Base-by-base conservation (phyloP, 2,113 vertebrate genomes). In the Toxotes jaculatrix region DNA sequence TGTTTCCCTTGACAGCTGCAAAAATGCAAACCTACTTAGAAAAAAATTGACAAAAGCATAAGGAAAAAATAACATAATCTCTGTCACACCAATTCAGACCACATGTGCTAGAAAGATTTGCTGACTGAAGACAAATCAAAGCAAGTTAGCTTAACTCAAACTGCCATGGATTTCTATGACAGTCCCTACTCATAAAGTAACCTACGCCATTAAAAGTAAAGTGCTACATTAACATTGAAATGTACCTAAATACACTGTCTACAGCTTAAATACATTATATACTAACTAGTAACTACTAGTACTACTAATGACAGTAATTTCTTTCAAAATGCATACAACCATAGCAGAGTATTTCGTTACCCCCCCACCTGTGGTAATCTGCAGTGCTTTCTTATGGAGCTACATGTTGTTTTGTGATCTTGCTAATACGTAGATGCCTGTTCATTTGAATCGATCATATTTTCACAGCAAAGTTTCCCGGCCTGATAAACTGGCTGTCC, bases 401-500 rank as follows among this genome's bases (percentile, higher is more conserved):
- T 60, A 14, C 17, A 38, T 32, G 53, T 40, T 57, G 13, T 49
- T 31, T 21, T 34, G 5, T 56, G 6, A 17, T 47, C 12, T 17
- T 38, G 7, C 43, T 61, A n/a, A 32, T 49, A 16, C 9, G 27
- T 59, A 23, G 10, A n/a, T 61, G 21, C 10, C 45, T 55, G 8
- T 73, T 82, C 14, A 75, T 82, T 32, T 57, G 6, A 31, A 5
- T 62, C 21, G 1, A n/a, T 64, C 11, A 0, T 74, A 10, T 73
- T 71, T 91, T 74, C 84, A 45, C 92, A 99, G 98, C 89, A 99
- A 99, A 96, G 95, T 94, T 47, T 91, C 94, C 81, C 95, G 97
- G 86, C 93, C 96, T 11, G 98, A 99, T 71, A 98, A 99, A 89
- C 97, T 99, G 90, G 96, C 97, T 0, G 96, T 96, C 89, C 98